Conservation (phyloP, 2,113 vertebrate genomes). For the Cynopterus brachyotis region DNA sequence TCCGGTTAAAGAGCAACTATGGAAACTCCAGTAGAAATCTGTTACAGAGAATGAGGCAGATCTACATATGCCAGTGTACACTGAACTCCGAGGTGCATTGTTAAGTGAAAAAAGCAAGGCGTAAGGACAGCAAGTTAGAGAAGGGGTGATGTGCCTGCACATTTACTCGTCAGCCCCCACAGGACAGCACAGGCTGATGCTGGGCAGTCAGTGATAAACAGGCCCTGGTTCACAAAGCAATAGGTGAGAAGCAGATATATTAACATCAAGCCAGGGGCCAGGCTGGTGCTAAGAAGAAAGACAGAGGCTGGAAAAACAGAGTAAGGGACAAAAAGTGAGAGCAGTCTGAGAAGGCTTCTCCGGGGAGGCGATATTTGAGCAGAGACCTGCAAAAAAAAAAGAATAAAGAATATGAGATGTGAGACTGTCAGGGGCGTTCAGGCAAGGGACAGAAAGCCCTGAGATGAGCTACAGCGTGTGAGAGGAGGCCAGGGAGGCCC, state of each 20-base stretch:
- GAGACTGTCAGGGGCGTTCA: neutral
- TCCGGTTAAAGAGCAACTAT: neutral
- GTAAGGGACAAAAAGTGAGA: neutral
- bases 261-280: neutral
- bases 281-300: neutral
- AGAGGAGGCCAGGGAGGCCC: neutral
- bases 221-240: fast-evolving
- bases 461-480: neutral
- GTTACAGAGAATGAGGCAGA: neutral
- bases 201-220: neutral
- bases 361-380: neutral
- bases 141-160: neutral
- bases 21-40: neutral
- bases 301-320: neutral
- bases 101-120: neutral
- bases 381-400: neutral
- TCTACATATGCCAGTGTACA: neutral
- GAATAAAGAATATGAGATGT: neutral
- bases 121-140: neutral
- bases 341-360: neutral
- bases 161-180: too few relatives aligned
- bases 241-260: neutral
- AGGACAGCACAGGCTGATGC: fast-evolving
- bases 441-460: neutral
- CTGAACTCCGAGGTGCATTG: neutral